Base-by-base conservation (phyloP, 2,888 invertebrate species). In the Therioaphis trifolii region DNA sequence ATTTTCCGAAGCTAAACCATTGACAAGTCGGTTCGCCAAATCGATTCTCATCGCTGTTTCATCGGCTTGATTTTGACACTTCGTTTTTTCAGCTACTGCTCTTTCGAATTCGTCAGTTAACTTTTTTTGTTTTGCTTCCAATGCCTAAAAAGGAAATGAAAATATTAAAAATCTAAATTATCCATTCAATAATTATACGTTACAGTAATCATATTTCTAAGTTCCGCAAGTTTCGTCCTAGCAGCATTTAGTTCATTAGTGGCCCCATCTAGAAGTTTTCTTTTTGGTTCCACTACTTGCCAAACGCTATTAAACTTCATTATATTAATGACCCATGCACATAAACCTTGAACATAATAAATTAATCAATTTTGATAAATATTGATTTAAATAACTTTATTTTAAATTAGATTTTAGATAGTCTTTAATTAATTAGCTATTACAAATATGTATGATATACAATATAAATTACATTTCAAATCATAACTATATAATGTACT, bases 301-400 rank as follows among this genome's bases (percentile, higher is more conserved):
- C 94, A 97, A 43, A 98, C 95, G 82, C 95, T 94, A 89, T 96
- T 94, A 89, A 96, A 97, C 87, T 92, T 94, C 88, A 95, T 91
- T 86, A 98, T 96, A 89, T 98, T 98, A 86, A 96, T 93, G 2
- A 96, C 97, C 97, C 98, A 98, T 1, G 96, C 93, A 88, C 97
- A 97, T 12, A 98, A 90, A 35, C 98, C 96, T 88, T 84, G n/a
- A n/a, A n/a, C n/a, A n/a, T n/a, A n/a, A n/a, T n/a, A 68, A 86
- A 63, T 52, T 40, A 40, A 12, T n/a, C n/a, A n/a, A n/a, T n/a
- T n/a, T n/a, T n/a, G n/a, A n/a, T n/a, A n/a, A n/a, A n/a, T n/a
- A n/a, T n/a, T n/a, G n/a, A n/a, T n/a, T n/a, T n/a, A n/a, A n/a
- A n/a, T n/a, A n/a, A n/a, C n/a, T n/a, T n/a, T n/a, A n/a, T n/a